These are phyloP conservation scores for Ceratina australensis DNA, from an alignment of 1,140 invertebrate genomes.

Conservation along the genomic window DNA sequence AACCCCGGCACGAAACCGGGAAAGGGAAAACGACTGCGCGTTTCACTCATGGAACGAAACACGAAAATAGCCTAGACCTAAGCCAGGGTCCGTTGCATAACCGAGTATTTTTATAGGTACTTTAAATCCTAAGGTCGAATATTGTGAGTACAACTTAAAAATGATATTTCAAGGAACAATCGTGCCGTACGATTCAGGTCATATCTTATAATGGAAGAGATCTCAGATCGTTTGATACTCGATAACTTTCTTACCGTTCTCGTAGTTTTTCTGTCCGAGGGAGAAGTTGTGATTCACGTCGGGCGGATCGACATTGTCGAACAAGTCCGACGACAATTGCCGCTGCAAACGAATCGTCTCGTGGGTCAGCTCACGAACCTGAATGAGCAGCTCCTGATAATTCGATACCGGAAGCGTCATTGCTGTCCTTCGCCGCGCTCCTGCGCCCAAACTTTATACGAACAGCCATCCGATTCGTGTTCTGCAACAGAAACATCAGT, in stretches of 20 bases:
- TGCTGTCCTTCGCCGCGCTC: conserved; percentile 57
- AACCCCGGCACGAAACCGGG: conserved; percentile 8
- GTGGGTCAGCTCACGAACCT: conserved; percentile 79
- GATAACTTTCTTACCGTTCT: conserved; percentile 65
- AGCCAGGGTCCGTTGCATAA: neutral
- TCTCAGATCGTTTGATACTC: neutral
- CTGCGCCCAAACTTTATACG: conserved; percentile 36
- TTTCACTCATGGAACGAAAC: no score
- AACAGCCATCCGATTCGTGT: conserved; percentile 62
- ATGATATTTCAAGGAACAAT: neutral
- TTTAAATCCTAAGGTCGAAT: no score
- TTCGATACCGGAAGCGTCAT: conserved; percentile 81
- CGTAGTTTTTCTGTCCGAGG: conserved; percentile 66
- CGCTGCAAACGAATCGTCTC: conserved; percentile 77
- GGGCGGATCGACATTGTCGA: conserved; percentile 65
- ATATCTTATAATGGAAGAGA: no score
- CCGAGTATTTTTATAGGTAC: neutral
- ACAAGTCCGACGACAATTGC: conserved; percentile 74
- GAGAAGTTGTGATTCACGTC: conserved; percentile 74
- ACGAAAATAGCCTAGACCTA: neutral
- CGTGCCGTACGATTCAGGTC: neutral
- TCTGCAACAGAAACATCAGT: conserved; percentile 24
- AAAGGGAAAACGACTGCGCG: conserved; percentile 22
- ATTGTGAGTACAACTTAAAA: neutral
- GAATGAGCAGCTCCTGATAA: conserved; percentile 80